Conservation (phyloP, 2,888 invertebrate genomes). For the Polyploca ridens region DNA sequence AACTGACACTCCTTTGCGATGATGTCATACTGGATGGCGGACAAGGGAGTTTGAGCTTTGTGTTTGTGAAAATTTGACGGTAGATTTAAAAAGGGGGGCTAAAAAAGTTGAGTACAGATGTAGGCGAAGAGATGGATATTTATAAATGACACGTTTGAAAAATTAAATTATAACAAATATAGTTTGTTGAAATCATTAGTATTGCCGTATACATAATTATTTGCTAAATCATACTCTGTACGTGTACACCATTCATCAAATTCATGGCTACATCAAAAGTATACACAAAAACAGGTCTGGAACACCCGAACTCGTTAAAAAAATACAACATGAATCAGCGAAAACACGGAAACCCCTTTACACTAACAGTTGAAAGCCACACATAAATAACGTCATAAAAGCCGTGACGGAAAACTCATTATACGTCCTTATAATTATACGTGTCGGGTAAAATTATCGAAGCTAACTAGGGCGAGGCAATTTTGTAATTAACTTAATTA, state of each 20-base stretch:
- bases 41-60: not conserved
- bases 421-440: slow-evolving; percentile 6
- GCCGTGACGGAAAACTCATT: slow-evolving; percentile 10
- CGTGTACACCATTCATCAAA: slow-evolving; percentile 4
- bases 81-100: not conserved
- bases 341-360: slow-evolving; percentile 12
- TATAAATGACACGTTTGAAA: too few species aligned
- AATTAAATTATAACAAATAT: too few species aligned
- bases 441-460: slow-evolving; percentile 3
- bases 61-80: not conserved
- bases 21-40: slow-evolving; percentile 8
- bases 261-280: not conserved
- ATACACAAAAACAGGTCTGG: not conserved
- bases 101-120: not conserved
- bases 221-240: not conserved
- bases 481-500: slow-evolving; percentile 8
- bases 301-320: slow-evolving; percentile 7
- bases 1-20: slow-evolving; percentile 7
- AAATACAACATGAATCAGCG: slow-evolving; percentile 7
- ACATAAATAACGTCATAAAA: slow-evolving; percentile 14
- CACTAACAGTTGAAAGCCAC: not conserved
- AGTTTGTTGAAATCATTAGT: too few species aligned
- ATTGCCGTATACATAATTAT: too few species aligned
- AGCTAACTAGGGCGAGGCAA: slow-evolving; percentile 6
- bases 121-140: not conserved